Evolutionary conservation across 2,797 vertebrate species (phyloP).

Genomic region (Sphenopsis melanotis): DNA sequence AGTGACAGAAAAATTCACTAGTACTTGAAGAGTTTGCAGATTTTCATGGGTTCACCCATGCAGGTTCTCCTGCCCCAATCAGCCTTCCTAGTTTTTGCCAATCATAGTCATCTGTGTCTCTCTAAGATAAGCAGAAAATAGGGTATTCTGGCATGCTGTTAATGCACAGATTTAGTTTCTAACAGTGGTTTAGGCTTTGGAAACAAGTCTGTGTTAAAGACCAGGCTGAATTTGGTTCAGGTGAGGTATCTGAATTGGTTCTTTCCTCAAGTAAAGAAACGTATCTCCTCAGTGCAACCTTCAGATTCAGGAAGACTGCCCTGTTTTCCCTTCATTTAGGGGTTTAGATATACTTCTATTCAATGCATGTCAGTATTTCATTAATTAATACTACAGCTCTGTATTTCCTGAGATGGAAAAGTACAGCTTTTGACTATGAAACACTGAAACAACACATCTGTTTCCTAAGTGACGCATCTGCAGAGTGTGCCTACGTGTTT

Average conservation of each 20-base stretch:
- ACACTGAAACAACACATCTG: neutral
- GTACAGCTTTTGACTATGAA: neutral
- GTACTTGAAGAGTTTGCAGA: neutral
- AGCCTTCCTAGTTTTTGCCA: neutral
- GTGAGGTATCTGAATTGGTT: neutral
- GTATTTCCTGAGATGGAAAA: slow-evolving; percentile 26
- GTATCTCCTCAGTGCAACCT: neutral
- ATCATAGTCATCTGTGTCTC: neutral
- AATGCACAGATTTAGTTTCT: neutral
- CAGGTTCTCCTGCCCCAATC: neutral
- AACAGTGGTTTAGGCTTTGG: neutral
- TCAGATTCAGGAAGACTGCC: neutral
- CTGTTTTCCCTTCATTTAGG: neutral
- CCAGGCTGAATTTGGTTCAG: neutral
- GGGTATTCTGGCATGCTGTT: neutral
- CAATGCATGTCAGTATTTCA: neutral
- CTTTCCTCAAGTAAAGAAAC: neutral
- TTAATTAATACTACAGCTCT: neutral
- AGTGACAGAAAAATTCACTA: neutral
- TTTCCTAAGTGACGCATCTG: neutral
- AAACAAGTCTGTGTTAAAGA: neutral
- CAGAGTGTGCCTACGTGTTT: neutral
- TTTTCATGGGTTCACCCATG: neutral
- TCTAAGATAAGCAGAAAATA: neutral
- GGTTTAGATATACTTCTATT: neutral